Percentiles rank a stretch among this genome's conserved stretches.
phyloP scores from a whole-genome alignment of 1,140 invertebrate genomes.

The Pantala flavescens region DNA sequence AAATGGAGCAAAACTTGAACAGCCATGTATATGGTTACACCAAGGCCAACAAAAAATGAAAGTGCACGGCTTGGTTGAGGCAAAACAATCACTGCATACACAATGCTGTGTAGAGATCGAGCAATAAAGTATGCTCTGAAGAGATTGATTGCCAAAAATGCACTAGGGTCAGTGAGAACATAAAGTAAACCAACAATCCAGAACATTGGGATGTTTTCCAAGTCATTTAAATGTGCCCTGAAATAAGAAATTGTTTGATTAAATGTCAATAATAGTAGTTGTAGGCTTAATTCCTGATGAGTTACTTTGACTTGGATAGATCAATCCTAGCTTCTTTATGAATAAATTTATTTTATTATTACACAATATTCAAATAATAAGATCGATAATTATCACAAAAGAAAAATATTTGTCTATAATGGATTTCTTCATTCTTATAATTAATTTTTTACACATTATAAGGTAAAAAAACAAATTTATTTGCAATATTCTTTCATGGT shows the following conservation, averaged over 20 bases:
- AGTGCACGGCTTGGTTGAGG: conserved; percentile 46
- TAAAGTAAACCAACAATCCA: conserved; percentile 51
- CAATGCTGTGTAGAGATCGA: conserved; percentile 51
- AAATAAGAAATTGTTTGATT: conserved; percentile 25
- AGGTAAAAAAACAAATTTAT: too few species aligned
- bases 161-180: conserved; percentile 45
- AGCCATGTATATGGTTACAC: conserved; percentile 38
- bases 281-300: neutral
- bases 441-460: too few species aligned
- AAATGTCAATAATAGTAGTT: neutral
- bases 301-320: neutral
- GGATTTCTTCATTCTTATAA: too few species aligned
- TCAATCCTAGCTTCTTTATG: too few species aligned
- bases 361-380: too few species aligned
- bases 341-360: too few species aligned
- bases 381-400: too few species aligned
- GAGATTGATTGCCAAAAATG: conserved; percentile 39
- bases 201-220: conserved; percentile 63
- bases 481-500: too few species aligned
- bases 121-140: conserved; percentile 47
- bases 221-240: conserved; percentile 60
- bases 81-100: conserved; percentile 44
- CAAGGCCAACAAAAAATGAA: conserved; percentile 33
- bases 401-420: too few species aligned
- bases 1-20: conserved; percentile 20